Evolutionary conservation across 2,797 vertebrate genomes (phyloP).

Genomic region (Eurystomus glaucurus): DNA sequence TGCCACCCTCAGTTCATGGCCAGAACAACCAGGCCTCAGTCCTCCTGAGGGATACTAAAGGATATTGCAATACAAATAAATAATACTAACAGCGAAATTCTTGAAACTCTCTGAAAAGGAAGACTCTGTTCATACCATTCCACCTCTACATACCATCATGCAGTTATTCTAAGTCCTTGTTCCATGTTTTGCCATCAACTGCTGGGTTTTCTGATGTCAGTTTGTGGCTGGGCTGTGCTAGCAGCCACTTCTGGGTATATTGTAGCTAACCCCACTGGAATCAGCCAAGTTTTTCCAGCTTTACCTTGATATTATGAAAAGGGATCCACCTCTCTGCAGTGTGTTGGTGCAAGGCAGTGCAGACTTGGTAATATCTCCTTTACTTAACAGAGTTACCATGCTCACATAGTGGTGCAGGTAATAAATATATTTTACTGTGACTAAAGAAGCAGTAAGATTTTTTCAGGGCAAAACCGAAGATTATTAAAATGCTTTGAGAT

Average conservation of each 20-base stretch:
- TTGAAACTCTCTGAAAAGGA: background rate
- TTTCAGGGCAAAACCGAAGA: background rate
- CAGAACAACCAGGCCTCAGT: background rate
- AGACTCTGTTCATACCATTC: background rate
- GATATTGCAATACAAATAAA: background rate
- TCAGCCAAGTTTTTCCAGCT: background rate
- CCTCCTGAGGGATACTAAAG: background rate
- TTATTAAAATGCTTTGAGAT: background rate
- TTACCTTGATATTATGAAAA: background rate
- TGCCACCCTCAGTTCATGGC: background rate
- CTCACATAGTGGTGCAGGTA: background rate
- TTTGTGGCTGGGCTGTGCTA: background rate
- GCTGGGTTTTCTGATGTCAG: background rate
- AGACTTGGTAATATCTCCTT: background rate
- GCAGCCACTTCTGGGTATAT: background rate
- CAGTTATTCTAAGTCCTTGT: background rate
- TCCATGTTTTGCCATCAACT: background rate
- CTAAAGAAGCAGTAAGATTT: background rate
- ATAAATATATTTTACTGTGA: background rate
- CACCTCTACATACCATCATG: background rate
- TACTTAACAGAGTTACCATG: background rate
- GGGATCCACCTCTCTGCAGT: background rate
- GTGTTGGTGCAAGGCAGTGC: background rate
- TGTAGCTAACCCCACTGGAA: background rate
- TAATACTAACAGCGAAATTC: background rate